These are phyloP conservation scores for Cathartes aura DNA, from an alignment of 2,113 vertebrate species.

Conservation along the genomic window DNA sequence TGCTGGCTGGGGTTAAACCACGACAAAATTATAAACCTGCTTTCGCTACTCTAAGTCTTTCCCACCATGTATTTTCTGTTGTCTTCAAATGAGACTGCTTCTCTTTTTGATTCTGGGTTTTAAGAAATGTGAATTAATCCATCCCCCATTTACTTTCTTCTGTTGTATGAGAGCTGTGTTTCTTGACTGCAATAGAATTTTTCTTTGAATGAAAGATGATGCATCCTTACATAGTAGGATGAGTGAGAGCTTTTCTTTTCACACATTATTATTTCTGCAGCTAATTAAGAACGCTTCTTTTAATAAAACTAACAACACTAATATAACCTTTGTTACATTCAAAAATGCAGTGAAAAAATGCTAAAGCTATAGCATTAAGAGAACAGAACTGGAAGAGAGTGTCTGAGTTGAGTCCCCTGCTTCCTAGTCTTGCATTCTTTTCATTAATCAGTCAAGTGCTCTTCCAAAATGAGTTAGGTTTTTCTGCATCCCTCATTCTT, in stretches of 20 bases:
- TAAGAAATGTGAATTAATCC: neutral
- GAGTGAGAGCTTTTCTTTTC: neutral
- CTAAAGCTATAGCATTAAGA: neutral
- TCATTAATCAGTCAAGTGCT: neutral
- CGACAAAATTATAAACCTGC: neutral
- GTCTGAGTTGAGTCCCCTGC: neutral
- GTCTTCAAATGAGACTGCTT: neutral
- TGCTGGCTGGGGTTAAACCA: no score
- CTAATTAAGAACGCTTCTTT: neutral
- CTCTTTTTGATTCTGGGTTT: neutral
- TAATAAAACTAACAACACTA: neutral
- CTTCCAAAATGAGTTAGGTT: neutral
- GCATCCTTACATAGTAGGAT: neutral
- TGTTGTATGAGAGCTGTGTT: neutral
- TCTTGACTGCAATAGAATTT: neutral
- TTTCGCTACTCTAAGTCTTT: neutral
- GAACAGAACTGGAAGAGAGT: neutral
- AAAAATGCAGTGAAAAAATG: neutral
- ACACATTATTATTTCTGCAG: neutral
- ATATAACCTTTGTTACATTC: neutral
- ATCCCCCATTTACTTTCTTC: neutral
- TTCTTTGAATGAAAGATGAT: neutral
- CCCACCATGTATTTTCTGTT: neutral
- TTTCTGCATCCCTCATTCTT: neutral
- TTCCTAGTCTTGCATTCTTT: neutral